Percentiles rank a stretch among this genome's conserved stretches.
phyloP scores from a whole-genome alignment of 2,797 vertebrate species.

The Falco peregrinus region DNA sequence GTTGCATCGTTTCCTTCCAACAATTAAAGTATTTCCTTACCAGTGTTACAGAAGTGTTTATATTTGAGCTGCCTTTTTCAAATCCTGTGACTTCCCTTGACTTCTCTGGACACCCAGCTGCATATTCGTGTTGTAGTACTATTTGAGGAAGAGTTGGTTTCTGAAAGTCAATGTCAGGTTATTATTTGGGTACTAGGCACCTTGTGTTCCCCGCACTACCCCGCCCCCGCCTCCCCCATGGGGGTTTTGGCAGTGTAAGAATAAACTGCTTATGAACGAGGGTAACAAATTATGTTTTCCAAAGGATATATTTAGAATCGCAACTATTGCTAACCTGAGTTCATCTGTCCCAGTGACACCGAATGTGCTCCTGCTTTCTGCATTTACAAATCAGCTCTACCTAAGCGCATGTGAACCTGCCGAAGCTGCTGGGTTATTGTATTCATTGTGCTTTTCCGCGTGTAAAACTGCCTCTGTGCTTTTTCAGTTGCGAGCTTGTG shows the following conservation, averaged over 20 bases:
- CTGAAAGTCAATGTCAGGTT: not conserved
- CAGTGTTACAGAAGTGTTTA: not conserved
- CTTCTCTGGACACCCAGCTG: not conserved
- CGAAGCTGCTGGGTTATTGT: not conserved
- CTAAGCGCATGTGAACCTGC: not conserved
- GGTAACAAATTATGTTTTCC: not conserved
- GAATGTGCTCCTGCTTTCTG: not conserved
- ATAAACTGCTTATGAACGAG: not conserved
- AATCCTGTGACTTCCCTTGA: not conserved
- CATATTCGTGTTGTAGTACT: not conserved
- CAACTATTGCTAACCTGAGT: rapidly evolving
- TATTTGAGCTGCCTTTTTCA: not conserved
- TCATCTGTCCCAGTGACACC: rapidly evolving
- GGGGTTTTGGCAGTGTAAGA: not conserved
- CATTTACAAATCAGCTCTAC: not conserved
- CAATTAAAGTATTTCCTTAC: not conserved
- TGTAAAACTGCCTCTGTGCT: not conserved
- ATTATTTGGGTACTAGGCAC: not conserved
- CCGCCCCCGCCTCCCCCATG: not conserved
- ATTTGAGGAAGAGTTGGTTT: not conserved
- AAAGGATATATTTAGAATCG: not conserved
- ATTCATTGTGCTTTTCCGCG: not conserved
- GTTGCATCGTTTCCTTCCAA: not conserved
- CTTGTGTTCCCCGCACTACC: not conserved
- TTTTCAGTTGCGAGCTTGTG: not conserved